phyloP scores from a whole-genome alignment of 1,140 invertebrate species.

The Diabrotica undecimpunctata region DNA sequence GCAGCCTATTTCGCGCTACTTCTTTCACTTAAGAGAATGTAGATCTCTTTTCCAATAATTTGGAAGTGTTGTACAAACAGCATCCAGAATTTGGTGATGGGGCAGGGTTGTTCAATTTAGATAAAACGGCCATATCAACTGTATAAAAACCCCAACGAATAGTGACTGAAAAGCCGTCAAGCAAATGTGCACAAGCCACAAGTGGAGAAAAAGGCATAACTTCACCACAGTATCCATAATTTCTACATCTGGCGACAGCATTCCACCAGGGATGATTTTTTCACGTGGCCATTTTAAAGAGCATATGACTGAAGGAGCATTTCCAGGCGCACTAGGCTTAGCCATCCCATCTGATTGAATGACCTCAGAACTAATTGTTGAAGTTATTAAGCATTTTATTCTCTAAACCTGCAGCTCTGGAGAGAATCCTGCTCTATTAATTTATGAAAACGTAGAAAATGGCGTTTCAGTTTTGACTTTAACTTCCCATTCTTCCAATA shows the following conservation, averaged over 20 bases:
- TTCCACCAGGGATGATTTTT: conserved; percentile 39
- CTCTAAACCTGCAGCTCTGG: not conserved
- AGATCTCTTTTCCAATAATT: too few relatives aligned
- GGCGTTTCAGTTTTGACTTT: too few relatives aligned
- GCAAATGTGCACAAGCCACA: conserved; percentile 45
- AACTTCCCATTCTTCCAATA: too few relatives aligned
- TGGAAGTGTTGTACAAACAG: too few relatives aligned
- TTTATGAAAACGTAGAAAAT: too few relatives aligned
- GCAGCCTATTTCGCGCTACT: too few relatives aligned
- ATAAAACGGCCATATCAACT: conserved; percentile 48
- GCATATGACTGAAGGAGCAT: conserved; percentile 39
- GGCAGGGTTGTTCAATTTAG: conserved; percentile 45
- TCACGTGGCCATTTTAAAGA: conserved; percentile 41
- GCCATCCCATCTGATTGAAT: not conserved
- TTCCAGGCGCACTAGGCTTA: conserved; percentile 44
- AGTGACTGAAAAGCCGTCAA: conserved; percentile 41
- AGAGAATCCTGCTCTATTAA: too few relatives aligned
- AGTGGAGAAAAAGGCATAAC: conserved; percentile 43
- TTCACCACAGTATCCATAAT: conserved; percentile 45
- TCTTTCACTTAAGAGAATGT: too few relatives aligned
- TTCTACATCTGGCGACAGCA: conserved; percentile 34
- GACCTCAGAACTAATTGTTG: conserved; percentile 6
- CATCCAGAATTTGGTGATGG: conserved; percentile 22
- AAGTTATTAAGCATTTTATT: conserved; percentile 7
- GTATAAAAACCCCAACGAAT: conserved; percentile 46